Evolutionary conservation across 2,888 invertebrate species (phyloP), one percentile per base, ranked within the genome.

Genomic region (Drosophila ezoana): DNA sequence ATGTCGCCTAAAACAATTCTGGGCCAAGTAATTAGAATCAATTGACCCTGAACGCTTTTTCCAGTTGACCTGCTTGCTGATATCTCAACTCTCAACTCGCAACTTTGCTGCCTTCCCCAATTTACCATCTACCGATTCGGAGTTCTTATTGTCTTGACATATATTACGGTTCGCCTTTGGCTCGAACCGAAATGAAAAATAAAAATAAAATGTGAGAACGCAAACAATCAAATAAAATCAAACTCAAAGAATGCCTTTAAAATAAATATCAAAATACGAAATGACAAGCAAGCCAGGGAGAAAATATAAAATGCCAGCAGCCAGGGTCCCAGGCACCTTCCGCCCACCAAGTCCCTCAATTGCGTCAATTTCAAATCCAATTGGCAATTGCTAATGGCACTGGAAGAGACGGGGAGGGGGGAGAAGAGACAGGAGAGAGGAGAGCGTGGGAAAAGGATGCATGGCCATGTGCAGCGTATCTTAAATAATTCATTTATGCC

Each of bases 41-140:
- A 81, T 81, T 81, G 81, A 81, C 80, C 79, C 80, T 81, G 79
- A 81, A 81, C 80, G 76, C 69, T 81, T 79, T 81, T 81, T 81
- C 76, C 80, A 81, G 64, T 52, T 79, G 81, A 81, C 81, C 80
- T 81, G 67, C 59, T 79, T 70, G 33, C 60, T 80, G 74, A 79
- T 79, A 77, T 69, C 76, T 80, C 44, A 43, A 43, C 43, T 69
- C 76, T 80, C 44, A 43, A 43, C 43, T 44, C 48, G 2, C 20
- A 45, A 5, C 9, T 40, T 13, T n/a, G 28, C 28, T 8, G 28
- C 28, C 28, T 28, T 8, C 28, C 8, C 8, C 1, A 28, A 57
- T 11, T 63, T 57, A 11, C 3, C 49, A 54, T 40, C 38, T 14
- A 10, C 33, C 33, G 32, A 13, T 4, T 43, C 41, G 11, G 33